phyloP scores from a whole-genome alignment of 2,888 invertebrate genomes.

The Temnothorax unifasciatus region DNA sequence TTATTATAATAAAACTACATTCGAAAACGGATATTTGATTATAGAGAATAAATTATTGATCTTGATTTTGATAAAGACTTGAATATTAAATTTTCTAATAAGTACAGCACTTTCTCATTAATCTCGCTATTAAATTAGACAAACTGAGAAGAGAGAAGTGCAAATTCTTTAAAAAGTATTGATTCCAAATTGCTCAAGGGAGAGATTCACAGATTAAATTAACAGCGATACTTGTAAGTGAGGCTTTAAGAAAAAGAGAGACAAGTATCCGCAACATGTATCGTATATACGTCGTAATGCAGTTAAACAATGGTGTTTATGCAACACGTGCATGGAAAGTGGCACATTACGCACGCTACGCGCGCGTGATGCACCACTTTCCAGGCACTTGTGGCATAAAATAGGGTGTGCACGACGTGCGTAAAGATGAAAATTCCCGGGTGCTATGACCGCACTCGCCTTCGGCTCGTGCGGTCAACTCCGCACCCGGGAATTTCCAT shows the following conservation, averaged over 20 bases:
- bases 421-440: too few species aligned
- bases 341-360: too few species aligned
- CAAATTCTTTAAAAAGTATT: neutral
- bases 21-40: neutral
- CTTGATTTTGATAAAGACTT: neutral
- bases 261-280: neutral
- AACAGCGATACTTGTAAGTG: neutral
- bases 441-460: too few species aligned
- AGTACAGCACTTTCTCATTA: neutral
- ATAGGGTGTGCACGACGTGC: too few species aligned
- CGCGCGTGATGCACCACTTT: too few species aligned
- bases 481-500: too few species aligned
- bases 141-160: neutral
- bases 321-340: too few species aligned
- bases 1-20: neutral
- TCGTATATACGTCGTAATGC: neutral
- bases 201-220: neutral
- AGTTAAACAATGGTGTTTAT: neutral
- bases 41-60: neutral
- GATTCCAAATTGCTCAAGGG: neutral
- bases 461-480: too few species aligned
- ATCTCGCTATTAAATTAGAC: neutral
- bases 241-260: neutral
- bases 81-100: neutral
- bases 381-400: too few species aligned